Conservation (phyloP, 2,888 invertebrate genomes). For the Galeopsomyia nigrocyanea region DNA sequence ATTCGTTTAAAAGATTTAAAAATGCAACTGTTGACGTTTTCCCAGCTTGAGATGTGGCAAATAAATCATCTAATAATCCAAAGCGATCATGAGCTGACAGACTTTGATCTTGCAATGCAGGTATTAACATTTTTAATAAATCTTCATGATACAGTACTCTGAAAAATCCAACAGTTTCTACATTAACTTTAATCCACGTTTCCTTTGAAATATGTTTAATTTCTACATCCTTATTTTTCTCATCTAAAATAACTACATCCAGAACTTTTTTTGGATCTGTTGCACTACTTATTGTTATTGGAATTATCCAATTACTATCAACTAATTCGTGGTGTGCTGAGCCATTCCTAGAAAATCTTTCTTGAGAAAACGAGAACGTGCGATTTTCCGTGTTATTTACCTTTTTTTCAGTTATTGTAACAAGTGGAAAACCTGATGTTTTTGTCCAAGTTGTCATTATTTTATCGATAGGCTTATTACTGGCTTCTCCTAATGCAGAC, state of each 20-base stretch:
- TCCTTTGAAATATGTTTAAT: constrained; percentile 78
- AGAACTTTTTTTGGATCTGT: constrained; percentile 77
- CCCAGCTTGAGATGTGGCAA: constrained; percentile 93
- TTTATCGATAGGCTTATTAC: constrained; percentile 87
- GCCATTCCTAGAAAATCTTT: constrained; percentile 91
- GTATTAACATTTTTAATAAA: constrained; percentile 82
- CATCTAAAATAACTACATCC: constrained; percentile 74
- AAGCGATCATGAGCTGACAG: constrained; percentile 91
- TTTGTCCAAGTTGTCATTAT: constrained; percentile 98
- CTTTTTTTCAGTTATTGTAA: constrained; percentile 71
- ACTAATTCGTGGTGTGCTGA: constrained; percentile 72
- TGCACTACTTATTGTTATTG: constrained; percentile 85
- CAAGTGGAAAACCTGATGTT: constrained; percentile 93
- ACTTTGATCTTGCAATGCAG: constrained; percentile 82
- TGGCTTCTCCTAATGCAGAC: constrained; percentile 89
- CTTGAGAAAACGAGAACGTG: constrained; percentile 82
- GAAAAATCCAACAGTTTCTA: constrained; percentile 89
- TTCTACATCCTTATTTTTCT: constrained; percentile 76
- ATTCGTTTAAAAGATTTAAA: constrained; percentile 86
- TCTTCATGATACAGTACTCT: constrained; percentile 86
- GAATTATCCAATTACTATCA: constrained; percentile 87
- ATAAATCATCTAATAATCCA: constrained; percentile 91
- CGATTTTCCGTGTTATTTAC: constrained; percentile 70
- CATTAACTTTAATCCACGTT: constrained; percentile 93
- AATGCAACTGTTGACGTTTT: constrained; percentile 85